Percentiles rank a stretch among this genome's conserved stretches.
These are phyloP conservation scores for Acanthiza pusilla DNA, from an alignment of 2,797 vertebrate species.

Conservation along the genomic window DNA sequence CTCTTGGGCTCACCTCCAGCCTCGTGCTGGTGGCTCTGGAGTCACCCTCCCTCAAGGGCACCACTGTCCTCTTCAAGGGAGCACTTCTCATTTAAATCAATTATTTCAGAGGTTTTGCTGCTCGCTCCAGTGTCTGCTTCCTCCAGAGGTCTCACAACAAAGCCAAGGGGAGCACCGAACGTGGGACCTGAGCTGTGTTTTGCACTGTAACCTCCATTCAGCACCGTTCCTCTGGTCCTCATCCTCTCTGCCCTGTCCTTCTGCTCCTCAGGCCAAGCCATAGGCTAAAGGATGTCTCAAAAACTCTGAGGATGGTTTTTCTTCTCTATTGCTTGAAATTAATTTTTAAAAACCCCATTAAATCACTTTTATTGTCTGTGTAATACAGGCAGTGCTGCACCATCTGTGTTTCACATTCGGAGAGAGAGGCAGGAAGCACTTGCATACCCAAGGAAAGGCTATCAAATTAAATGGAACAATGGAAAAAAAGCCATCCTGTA, in stretches of 20 bases:
- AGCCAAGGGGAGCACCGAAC: neutral
- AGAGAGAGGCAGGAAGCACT: neutral
- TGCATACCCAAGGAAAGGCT: neutral
- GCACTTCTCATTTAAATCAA: neutral
- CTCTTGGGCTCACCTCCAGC: neutral
- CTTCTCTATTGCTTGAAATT: neutral
- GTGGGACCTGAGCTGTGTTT: accelerated
- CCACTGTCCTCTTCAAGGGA: neutral
- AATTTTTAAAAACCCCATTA: neutral
- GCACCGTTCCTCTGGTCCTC: accelerated
- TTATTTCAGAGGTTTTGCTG: neutral
- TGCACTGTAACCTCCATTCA: neutral
- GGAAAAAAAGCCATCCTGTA: neutral
- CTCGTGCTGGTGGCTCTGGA: neutral
- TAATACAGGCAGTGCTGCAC: neutral
- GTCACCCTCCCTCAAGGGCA: neutral
- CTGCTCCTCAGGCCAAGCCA: neutral
- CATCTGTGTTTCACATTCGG: neutral
- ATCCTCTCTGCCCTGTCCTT: neutral
- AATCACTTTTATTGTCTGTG: neutral
- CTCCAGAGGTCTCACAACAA: neutral
- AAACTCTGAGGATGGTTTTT: neutral
- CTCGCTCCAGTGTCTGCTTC: neutral
- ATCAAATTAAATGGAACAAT: neutral
- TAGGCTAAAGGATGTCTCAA: neutral